Evolutionary conservation across 2,797 vertebrate genomes (phyloP).

Genomic region (Lacerta agilis): DNA sequence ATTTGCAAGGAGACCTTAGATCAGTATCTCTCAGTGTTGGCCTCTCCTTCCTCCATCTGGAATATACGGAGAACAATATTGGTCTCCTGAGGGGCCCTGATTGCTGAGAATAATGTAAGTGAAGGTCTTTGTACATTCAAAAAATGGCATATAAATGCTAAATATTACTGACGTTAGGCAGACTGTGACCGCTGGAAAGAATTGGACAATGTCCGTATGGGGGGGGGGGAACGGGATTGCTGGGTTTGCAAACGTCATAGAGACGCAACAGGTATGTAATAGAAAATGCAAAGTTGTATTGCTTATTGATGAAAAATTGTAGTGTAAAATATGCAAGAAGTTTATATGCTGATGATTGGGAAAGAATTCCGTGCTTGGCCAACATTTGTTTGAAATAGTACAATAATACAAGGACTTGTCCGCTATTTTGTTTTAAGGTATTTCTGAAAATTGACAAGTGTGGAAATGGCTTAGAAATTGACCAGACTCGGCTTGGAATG

Average conservation of each 20-base stretch:
- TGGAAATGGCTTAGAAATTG: slow-evolving; percentile 93
- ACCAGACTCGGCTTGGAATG: slow-evolving; percentile 89
- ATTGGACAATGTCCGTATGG: too few relatives aligned
- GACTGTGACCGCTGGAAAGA: neutral
- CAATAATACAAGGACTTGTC: neutral
- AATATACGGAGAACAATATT: neutral
- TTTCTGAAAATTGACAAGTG: slow-evolving; percentile 97
- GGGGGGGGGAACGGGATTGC: neutral
- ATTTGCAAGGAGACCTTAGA: neutral
- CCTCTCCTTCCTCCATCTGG: neutral
- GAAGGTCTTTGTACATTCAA: neutral
- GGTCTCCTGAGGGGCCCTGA: too few relatives aligned
- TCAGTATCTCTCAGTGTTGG: neutral
- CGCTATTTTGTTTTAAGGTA: slow-evolving; percentile 80
- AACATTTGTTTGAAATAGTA: neutral
- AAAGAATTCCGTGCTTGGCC: neutral
- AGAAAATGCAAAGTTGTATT: too few relatives aligned
- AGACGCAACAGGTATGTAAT: neutral
- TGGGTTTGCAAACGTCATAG: neutral
- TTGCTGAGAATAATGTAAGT: neutral
- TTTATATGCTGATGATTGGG: neutral
- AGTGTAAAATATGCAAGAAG: too few relatives aligned
- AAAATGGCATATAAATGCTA: neutral
- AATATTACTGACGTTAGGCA: neutral
- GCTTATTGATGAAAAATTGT: too few relatives aligned